A percentile compares a stretch with the other conserved stretches of the same genome.
These are phyloP conservation scores for Digitonthophagus gazella DNA, from an alignment of 2,888 invertebrate species.

Conservation along the genomic window DNA sequence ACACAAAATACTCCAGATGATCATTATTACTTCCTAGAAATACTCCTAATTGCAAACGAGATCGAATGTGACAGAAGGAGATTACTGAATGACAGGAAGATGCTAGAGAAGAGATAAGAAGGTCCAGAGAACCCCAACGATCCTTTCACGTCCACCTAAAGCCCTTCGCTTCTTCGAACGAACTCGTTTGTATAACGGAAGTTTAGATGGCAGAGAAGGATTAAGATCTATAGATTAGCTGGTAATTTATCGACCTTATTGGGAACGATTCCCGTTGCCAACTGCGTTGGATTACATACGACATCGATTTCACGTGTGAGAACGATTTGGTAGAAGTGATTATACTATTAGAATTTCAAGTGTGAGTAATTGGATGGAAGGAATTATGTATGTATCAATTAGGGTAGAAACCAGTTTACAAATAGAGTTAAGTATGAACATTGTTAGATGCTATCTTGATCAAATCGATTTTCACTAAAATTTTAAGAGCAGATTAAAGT, in stretches of 20 bases:
- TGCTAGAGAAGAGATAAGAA: background rate
- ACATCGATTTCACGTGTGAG: background rate
- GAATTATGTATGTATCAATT: no score
- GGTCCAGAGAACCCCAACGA: background rate
- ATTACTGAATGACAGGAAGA: background rate
- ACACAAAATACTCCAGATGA: background rate
- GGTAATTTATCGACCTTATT: background rate
- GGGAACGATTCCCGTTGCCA: background rate
- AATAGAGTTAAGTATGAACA: no score
- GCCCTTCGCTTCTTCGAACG: background rate
- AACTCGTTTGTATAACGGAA: background rate
- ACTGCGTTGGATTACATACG: background rate
- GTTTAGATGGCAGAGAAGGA: background rate
- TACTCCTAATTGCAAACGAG: background rate
- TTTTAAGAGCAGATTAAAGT: no score
- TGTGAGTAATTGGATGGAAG: no score
- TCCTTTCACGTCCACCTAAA: background rate
- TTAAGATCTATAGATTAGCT: background rate
- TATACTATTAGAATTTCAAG: no score
- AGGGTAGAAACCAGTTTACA: no score
- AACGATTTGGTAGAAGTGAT: background rate
- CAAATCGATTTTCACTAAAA: no score
- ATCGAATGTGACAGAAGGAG: background rate
- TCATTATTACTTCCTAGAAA: background rate
- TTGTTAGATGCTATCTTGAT: no score